Conservation (phyloP, 2,888 invertebrate genomes). For the Diadromus collaris region DNA sequence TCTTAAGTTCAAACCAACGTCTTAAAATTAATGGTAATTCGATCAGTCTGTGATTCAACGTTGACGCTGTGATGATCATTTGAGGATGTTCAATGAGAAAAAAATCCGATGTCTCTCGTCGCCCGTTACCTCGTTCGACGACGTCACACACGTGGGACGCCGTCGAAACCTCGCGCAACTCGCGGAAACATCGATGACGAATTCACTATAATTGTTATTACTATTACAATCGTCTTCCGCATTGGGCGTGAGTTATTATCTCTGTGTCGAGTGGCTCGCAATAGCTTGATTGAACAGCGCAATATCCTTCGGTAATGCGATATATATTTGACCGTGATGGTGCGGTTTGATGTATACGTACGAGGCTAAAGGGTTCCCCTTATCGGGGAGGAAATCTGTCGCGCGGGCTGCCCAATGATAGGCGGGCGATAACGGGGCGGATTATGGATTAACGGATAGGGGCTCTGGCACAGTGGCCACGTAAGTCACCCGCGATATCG, state of each 20-base stretch:
- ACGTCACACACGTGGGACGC: no score
- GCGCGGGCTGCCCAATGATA: constrained; percentile 41
- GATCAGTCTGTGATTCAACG: no score
- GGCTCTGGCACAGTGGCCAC: constrained; percentile 32
- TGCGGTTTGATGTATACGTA: constrained; percentile 16
- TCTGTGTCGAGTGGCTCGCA: constrained; percentile 27
- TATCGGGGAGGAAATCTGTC: constrained; percentile 51
- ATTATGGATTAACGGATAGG: constrained; percentile 39
- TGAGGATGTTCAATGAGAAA: no score
- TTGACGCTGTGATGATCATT: no score
- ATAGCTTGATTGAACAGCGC: not conserved
- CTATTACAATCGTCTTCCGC: constrained; percentile 46
- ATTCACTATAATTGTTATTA: constrained; percentile 16
- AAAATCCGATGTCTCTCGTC: no score
- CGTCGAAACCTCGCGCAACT: not conserved
- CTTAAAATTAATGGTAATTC: no score
- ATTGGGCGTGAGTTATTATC: constrained; percentile 14
- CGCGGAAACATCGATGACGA: constrained; percentile 56
- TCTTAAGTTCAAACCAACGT: no score
- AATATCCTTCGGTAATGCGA: constrained; percentile 32
- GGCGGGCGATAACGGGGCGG: constrained; percentile 37
- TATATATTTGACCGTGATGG: constrained; percentile 27
- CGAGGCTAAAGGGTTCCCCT: constrained; percentile 2
- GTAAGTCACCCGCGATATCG: constrained; percentile 44
- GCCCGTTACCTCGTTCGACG: no score